Conservation (phyloP, 1,140 invertebrate species). For the Dendrolimus punctatus region DNA sequence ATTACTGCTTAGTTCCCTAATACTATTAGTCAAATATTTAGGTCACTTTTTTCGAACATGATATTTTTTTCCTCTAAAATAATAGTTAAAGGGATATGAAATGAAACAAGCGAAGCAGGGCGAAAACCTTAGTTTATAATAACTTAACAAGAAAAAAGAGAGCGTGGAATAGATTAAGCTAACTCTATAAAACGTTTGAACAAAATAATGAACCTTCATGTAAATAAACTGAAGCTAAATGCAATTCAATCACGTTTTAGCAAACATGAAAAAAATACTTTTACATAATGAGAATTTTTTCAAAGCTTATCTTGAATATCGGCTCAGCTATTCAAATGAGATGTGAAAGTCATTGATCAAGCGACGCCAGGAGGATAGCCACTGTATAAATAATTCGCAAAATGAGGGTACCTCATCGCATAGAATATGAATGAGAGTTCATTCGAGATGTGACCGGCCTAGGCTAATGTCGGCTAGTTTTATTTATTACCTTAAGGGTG, state of each 20-base stretch:
- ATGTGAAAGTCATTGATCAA: constrained; percentile 34
- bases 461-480: constrained; percentile 15
- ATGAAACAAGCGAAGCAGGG: too few species aligned
- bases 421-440: constrained; percentile 56
- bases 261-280: not conserved
- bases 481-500: not conserved
- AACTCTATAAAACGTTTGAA: too few species aligned
- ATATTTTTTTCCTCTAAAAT: too few species aligned
- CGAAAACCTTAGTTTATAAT: too few species aligned
- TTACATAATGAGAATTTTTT: not conserved
- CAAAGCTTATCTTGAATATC: not conserved
- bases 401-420: constrained; percentile 35
- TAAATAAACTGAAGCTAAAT: too few species aligned
- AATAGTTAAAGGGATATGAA: too few species aligned
- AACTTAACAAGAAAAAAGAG: too few species aligned
- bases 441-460: constrained; percentile 19
- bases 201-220: too few species aligned
- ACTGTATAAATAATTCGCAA: constrained; percentile 38
- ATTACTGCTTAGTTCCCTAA: too few species aligned
- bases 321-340: constrained; percentile 3
- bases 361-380: constrained; percentile 20
- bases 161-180: too few species aligned
- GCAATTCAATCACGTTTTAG: not conserved
- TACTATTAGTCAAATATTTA: too few species aligned
- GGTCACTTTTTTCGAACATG: too few species aligned